phyloP scores from a whole-genome alignment of 2,797 vertebrate genomes.

The Hirundo rustica region DNA sequence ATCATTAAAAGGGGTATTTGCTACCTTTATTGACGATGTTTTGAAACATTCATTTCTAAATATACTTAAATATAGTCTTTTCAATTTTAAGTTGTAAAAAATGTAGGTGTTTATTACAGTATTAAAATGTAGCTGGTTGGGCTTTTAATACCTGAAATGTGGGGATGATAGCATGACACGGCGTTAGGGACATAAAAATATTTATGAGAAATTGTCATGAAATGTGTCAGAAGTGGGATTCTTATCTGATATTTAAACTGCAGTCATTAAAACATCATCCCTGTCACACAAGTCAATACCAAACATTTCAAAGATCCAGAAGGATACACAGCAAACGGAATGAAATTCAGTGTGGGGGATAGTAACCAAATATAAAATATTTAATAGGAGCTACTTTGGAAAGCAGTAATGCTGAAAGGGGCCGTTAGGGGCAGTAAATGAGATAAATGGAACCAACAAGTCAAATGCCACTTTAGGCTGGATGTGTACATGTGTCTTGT shows the following conservation, averaged over 20 bases:
- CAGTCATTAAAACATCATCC: neutral
- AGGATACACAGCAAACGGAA: neutral
- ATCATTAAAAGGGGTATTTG: neutral
- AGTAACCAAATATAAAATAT: slow-evolving; percentile 38
- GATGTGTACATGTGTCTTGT: neutral
- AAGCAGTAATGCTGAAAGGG: slow-evolving; percentile 7
- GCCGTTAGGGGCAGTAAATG: slow-evolving; percentile 36
- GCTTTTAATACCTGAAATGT: neutral
- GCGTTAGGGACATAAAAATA: neutral
- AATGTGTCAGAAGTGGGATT: neutral
- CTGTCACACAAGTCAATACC: neutral
- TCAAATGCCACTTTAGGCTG: neutral
- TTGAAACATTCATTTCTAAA: neutral
- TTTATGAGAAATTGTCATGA: neutral
- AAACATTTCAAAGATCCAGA: neutral
- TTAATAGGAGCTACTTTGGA: neutral
- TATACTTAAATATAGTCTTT: neutral
- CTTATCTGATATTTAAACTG: neutral
- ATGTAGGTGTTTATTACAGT: neutral
- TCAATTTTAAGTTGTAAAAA: neutral
- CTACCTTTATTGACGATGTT: neutral
- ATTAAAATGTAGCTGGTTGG: neutral
- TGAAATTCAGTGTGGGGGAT: neutral
- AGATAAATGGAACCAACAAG: slow-evolving; percentile 33
- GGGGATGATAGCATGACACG: neutral